Evolutionary conservation across 2,113 vertebrate species (phyloP), one percentile per base, ranked within the genome.

Genomic region (Lycocorax pyrrhopterus): DNA sequence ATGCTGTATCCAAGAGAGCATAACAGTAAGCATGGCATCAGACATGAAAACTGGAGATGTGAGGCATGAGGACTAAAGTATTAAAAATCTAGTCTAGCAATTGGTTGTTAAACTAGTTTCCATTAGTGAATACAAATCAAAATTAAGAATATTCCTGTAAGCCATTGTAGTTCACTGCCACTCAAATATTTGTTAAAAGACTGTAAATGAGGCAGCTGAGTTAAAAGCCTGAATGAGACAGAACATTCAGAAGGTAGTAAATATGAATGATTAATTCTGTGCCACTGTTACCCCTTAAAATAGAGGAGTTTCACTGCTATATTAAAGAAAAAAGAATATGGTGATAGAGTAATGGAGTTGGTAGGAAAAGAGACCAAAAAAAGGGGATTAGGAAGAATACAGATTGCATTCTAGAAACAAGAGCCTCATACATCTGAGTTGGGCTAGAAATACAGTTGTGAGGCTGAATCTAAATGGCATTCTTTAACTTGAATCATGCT

Each of bases 1-100:
- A n/a, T 20, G 4, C 1, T 1, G 3, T 74, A 51, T 67, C 9
- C 33, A 63, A 39, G 44, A 71, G 4, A 58, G 1, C 3, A 5
- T 26, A 71, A 7, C 19, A 77, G 29, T 81, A 58, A 35, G 1
- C 2, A 15, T 63, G 10, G 2, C 3, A 29, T 69, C 33, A 75
- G 23, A 55, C 21, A 16, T 20, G 7, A 63, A 10, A 82, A 85
- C 1, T 33, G 22, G 13, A 76, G 37, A 73, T 4, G 1, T 52
- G 51, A 84, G 19, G 6, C 11, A 32, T 32, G 17, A 85, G 8
- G 6, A 47, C 22, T 10, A 29, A 73, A 49, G 10, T 73, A 67
- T 25, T 53, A 55, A 55, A 94, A 72, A 64, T 58, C 29, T 49
- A 30, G 22, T 22, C 56, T 47, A 10, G 17, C 7, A 78, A 52